Conservation (phyloP, 2,113 vertebrate species). For the Mellivora capensis region DNA sequence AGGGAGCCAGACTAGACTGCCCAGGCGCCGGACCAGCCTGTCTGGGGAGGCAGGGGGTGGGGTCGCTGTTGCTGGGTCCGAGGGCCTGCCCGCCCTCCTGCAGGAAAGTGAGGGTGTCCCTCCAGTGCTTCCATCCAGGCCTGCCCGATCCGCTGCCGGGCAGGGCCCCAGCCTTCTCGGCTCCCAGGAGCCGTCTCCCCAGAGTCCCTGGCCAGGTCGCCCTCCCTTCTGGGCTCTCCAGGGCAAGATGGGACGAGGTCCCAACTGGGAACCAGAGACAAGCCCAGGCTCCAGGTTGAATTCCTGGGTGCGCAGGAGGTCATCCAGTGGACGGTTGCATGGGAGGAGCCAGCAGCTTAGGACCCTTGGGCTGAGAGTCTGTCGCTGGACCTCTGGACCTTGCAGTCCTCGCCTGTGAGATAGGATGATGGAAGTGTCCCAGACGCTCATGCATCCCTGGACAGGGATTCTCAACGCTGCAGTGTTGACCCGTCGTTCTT, state of each 20-base stretch:
- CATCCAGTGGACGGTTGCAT: accelerated
- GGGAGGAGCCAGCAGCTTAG: background rate
- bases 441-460: no score
- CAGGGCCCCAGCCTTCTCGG: background rate
- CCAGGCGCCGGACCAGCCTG: background rate
- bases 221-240: background rate
- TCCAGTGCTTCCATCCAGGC: accelerated
- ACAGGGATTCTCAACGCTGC: no score
- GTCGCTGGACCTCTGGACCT: background rate
- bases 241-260: accelerated
- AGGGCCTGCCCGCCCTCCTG: background rate
- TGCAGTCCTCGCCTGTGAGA: background rate
- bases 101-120: background rate
- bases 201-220: accelerated
- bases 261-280: background rate
- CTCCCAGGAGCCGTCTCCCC: background rate
- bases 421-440: accelerated
- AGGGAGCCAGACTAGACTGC: background rate
- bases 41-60: background rate
- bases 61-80: background rate
- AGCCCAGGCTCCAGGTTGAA: no score
- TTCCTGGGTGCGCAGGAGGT: background rate
- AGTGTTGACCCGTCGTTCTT: accelerated
- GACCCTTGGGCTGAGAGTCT: background rate
- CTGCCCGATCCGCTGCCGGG: accelerated